Evolutionary conservation across 2,113 vertebrate species (phyloP), one percentile per base, ranked within the genome.

Genomic region (Microtus pennsylvanicus): DNA sequence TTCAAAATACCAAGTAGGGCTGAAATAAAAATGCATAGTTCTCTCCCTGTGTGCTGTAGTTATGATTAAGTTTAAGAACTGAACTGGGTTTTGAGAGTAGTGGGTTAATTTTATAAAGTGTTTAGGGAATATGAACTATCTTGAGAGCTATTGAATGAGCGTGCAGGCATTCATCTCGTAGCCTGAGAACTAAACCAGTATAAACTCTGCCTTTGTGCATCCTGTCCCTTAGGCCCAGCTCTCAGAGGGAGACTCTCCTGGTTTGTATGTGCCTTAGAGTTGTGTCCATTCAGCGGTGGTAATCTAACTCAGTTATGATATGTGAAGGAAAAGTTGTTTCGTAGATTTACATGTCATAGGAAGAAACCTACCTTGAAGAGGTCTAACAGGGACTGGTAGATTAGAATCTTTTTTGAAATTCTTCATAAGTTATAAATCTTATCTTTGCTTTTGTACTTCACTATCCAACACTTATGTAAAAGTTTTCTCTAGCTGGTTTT

Each of bases 41-140:
- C 45, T 45, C 45, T 5, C 3, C 45, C 45, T 45, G 45, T 5
- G 45, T 45, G 10, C 42, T 70, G 50, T 6, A 75, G 16, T 50
- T 63, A 30, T 42, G 74, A 76, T n/a, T 90, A 74, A 90, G 45
- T 89, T 94, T 85, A 75, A 87, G 16, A 30, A 93, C 17, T 16
- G 5, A 33, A 19, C 7, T 26, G 86, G 35, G 10, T 89, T 89
- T 92, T 47, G 8, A 13, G 70, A 89, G 10, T 80, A 65, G 33
- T 30, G 58, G 24, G 14, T 63, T 90, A 28, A 63, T 89, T 91
- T 74, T 75, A 28, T 78, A 85, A 72, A 82, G n/a, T 67, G 42
- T 35, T 88, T 88, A 86, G 38, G 13, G 70, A 1, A 24, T 52
- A 83, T 70, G 81, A 96, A 28, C 33, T 63, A 1, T 42, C 74